phyloP scores from a whole-genome alignment of 2,888 invertebrate species.

The Coenonympha arcania region DNA sequence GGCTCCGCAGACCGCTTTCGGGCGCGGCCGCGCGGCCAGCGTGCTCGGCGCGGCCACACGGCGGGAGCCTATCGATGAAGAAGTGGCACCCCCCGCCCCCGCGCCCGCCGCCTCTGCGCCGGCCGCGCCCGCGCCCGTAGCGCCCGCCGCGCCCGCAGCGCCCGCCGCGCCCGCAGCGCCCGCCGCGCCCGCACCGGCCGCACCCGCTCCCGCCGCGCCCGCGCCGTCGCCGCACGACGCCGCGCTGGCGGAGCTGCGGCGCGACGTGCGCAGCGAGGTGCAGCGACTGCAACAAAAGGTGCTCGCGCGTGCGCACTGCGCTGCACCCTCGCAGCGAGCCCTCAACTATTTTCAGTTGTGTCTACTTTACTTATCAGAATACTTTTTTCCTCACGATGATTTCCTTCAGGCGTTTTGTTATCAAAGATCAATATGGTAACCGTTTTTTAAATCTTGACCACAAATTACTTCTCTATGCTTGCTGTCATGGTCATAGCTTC shows the following conservation, averaged over 20 bases:
- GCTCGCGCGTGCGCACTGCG: no score
- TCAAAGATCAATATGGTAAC: no score
- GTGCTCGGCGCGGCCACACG: constrained; percentile 69
- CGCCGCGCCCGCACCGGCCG: constrained; percentile 35
- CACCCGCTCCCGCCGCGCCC: constrained; percentile 41
- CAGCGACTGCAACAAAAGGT: constrained; percentile 64
- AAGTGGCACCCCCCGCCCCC: constrained; percentile 61
- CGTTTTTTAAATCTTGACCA: no score
- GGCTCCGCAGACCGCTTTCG: constrained; percentile 49
- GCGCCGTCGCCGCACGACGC: constrained; percentile 58
- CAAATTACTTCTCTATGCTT: no score
- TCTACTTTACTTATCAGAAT: no score
- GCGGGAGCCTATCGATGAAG: constrained; percentile 87
- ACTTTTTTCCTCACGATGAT: no score
- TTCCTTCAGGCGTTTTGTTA: no score
- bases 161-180: constrained; percentile 42
- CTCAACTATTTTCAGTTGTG: no score
- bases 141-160: constrained; percentile 38
- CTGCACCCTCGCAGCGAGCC: no score
- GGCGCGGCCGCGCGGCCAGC: constrained; percentile 49
- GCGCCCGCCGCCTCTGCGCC: constrained; percentile 44
- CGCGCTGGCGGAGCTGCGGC: constrained; percentile 68
- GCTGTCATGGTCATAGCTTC: no score
- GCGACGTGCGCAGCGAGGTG: constrained; percentile 60
- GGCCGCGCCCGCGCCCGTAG: constrained; percentile 36